These are phyloP conservation scores for Furnarius figulus DNA, from an alignment of 2,113 vertebrate species.

Conservation along the genomic window DNA sequence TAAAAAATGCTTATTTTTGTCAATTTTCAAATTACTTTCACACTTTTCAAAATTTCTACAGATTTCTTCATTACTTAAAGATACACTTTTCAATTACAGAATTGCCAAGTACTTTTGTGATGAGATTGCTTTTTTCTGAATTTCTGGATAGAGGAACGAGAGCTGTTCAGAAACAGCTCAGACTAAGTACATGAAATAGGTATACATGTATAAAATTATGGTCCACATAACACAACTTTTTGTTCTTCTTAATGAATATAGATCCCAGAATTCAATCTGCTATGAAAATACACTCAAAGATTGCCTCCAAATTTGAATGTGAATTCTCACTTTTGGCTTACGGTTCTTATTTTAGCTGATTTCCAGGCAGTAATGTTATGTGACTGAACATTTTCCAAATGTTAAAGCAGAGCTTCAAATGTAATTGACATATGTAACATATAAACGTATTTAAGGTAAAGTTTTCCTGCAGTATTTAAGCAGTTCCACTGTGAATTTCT, in stretches of 20 bases:
- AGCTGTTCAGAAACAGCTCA: background rate
- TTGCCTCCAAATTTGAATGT: background rate
- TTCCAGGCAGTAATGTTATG: background rate
- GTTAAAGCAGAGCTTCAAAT: background rate
- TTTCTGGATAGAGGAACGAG: background rate
- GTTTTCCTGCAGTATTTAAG: background rate
- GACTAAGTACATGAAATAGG: background rate
- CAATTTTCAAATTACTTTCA: background rate
- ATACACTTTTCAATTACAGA: background rate
- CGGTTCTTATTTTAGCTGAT: background rate
- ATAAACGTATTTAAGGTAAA: background rate
- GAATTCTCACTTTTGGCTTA: background rate
- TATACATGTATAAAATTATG: background rate
- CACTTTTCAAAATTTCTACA: background rate
- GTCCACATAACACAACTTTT: background rate
- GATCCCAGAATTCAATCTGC: background rate
- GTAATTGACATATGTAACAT: rapidly evolving
- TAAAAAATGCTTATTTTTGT: background rate
- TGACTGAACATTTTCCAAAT: background rate
- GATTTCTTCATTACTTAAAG: background rate
- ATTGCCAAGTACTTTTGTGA: background rate
- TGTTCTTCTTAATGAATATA: background rate
- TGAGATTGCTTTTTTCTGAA: background rate
- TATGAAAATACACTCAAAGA: background rate
- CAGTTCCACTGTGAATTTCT: background rate